Base-by-base conservation (phyloP, 1,140 invertebrate species). In the Leptinotarsa texana region DNA sequence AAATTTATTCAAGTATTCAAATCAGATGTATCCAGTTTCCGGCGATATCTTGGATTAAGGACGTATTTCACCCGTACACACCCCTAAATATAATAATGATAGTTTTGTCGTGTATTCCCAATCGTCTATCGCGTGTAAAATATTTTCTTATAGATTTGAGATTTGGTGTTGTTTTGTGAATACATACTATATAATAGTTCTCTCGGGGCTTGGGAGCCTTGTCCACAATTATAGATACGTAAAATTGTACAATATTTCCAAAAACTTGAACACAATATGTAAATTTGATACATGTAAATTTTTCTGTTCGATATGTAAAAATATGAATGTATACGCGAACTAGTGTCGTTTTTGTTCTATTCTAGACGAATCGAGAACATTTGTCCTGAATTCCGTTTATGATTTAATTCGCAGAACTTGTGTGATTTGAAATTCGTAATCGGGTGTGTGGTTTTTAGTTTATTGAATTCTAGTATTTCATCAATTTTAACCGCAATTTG, bases 241-340 rank as follows among this genome's bases (percentile, higher is more conserved):
- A 84, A 83, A 82, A 82, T 79, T 81, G 83, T 84, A 84, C 83
- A 84, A 84, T 84, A 83, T 82, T 80, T 83, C 77, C 76, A 75
- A 72, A 74, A 71, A 42, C 72, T 68, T 0, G 0, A 75, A 76
- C 67, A 76, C 70, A 74, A 80, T 73, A 65, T 78, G 78, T 80
- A 75, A 80, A 77, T 74, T 69, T 76, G 70, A 61, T 63, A 22
- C 22, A 77, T 74, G 21, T 51, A 74, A 51, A 74, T 68, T 75
- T 80, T 75, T 80, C 75, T 74, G 75, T 79, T 81, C 72, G 57
- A 76, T 78, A 76, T 80, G 77, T 78, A 78, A 81, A 80, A 80
- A 80, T 81, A 78, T 77, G 79, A 77, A 79, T 66, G 81, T 82
- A 82, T 82, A 82, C 81, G 81, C 79, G 75, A 76, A 17, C 13